Evolutionary conservation across 1,140 invertebrate species (phyloP).

Genomic region (Bombus breviceps): DNA sequence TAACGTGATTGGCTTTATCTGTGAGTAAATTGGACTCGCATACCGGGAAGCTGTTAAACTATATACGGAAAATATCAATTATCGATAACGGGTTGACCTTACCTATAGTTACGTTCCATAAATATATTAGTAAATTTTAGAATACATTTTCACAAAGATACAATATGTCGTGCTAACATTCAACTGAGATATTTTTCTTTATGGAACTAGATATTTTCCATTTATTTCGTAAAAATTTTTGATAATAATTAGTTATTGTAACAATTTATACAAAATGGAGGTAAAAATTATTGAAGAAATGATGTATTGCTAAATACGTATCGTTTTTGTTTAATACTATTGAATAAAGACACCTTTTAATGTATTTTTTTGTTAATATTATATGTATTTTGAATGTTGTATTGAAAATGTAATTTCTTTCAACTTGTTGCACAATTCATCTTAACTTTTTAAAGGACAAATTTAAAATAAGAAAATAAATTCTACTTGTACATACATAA

Average conservation of each 20-base stretch:
- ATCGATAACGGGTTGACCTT: constrained; percentile 31
- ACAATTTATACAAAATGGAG: constrained; percentile 3
- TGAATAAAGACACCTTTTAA: neutral
- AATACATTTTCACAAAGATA: constrained; percentile 3
- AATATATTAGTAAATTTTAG: neutral
- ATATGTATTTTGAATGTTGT: neutral
- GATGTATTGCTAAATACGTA: neutral
- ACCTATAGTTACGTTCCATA: constrained; percentile 20
- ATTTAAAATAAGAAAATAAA: constrained; percentile 14
- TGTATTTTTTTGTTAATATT: neutral
- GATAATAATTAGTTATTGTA: neutral
- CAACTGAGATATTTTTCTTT: neutral
- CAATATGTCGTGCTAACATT: neutral
- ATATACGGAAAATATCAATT: constrained; percentile 25
- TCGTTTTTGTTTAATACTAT: neutral
- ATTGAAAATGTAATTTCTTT: neutral
- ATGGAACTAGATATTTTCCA: neutral
- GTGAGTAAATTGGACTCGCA: neutral
- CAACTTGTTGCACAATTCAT: neutral
- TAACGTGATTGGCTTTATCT: neutral
- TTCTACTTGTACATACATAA: constrained; percentile 38
- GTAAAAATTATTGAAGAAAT: neutral
- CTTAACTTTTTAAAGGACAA: neutral
- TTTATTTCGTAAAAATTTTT: neutral
- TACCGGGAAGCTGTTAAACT: neutral